Evolutionary conservation across 2,797 vertebrate species (phyloP).

Genomic region (Enteromius anoplus): DNA sequence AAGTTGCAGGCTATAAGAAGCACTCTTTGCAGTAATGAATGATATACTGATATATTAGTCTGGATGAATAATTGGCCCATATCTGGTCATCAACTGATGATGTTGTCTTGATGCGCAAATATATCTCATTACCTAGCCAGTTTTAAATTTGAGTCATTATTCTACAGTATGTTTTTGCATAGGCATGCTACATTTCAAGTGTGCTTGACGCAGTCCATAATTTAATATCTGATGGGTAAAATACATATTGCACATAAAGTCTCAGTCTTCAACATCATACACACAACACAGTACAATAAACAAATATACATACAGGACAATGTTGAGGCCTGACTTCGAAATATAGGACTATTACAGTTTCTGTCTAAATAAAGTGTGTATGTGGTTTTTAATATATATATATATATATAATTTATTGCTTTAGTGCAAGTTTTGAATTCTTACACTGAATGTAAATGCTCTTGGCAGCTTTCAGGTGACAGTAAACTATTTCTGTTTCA

Average conservation of each 20-base stretch:
- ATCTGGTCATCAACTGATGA: neutral
- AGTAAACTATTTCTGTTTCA: neutral
- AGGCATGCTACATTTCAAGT: neutral
- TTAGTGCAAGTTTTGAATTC: neutral
- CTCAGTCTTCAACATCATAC: neutral
- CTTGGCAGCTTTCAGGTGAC: neutral
- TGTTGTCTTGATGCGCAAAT: neutral
- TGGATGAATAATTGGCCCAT: neutral
- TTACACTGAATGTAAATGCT: neutral
- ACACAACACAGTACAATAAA: neutral
- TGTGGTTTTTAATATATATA: neutral
- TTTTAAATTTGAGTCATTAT: neutral
- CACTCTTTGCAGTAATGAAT: neutral
- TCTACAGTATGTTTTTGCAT: neutral
- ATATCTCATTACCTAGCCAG: neutral
- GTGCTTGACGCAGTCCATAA: neutral
- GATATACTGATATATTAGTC: neutral
- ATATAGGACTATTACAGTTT: neutral
- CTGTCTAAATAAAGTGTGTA: neutral
- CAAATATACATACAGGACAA: neutral
- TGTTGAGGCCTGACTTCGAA: neutral
- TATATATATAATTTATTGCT: neutral
- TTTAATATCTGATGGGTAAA: neutral
- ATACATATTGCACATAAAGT: neutral
- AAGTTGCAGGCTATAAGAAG: neutral